Evolutionary conservation across 2,888 invertebrate genomes (phyloP).

Genomic region (Microplitis deprimator): DNA sequence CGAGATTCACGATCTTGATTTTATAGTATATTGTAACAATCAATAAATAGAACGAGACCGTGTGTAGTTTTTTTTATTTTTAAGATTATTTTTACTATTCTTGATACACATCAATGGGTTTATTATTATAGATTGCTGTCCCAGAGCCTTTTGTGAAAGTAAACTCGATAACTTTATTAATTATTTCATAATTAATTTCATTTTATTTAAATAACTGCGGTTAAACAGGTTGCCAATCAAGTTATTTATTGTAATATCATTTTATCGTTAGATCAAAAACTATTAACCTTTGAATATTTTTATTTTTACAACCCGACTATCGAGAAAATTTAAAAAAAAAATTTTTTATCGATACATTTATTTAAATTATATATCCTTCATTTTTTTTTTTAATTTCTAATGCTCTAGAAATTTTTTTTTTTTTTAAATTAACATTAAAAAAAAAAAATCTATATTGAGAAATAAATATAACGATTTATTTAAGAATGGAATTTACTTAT

Average conservation of each 20-base stretch:
- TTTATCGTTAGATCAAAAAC: no score
- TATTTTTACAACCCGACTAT: no score
- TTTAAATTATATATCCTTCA: no score
- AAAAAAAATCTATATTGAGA: no score
- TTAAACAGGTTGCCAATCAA: neutral
- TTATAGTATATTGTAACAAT: neutral
- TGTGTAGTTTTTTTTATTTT: neutral
- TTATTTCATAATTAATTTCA: neutral
- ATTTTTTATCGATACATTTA: no score
- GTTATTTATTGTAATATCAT: neutral
- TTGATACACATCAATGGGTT: neutral
- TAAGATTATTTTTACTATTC: neutral
- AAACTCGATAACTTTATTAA: neutral
- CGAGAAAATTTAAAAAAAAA: no score
- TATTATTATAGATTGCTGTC: neutral
- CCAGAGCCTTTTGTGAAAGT: neutral
- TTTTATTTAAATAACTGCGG: neutral
- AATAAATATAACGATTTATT: no score
- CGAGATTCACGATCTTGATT: slow-evolving; percentile 6
- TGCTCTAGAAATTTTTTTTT: no score
- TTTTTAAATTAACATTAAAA: no score
- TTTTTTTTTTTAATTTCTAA: no score
- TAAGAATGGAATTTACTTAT: no score
- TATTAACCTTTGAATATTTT: no score
- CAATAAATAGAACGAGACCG: slow-evolving; percentile 10